phyloP scores from a whole-genome alignment of 2,888 invertebrate species.

The Chalcosyrphus nemorum region DNA sequence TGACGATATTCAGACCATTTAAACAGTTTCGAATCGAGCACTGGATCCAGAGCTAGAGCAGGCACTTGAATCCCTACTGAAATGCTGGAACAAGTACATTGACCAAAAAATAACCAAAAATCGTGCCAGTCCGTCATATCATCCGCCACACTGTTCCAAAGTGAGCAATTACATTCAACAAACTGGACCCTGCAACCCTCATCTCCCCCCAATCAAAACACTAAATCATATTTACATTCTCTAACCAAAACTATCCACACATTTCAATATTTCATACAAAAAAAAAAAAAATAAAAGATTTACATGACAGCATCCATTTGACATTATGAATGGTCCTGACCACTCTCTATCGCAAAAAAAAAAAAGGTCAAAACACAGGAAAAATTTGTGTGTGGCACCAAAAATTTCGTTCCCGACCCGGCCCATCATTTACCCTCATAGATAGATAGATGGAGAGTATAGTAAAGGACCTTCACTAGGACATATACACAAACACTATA shows the following conservation, averaged over 20 bases:
- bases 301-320: constrained; percentile 50
- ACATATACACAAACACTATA: constrained; percentile 42
- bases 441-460: neutral
- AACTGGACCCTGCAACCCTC: too few species aligned
- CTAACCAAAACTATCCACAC: neutral
- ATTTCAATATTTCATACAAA: constrained; percentile 32
- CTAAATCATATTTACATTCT: neutral
- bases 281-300: constrained; percentile 12
- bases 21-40: too few species aligned
- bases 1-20: too few species aligned
- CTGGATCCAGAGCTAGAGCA: too few species aligned
- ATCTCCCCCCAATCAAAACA: too few species aligned
- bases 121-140: too few species aligned
- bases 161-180: too few species aligned
- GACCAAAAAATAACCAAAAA: too few species aligned
- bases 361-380: neutral
- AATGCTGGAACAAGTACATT: too few species aligned
- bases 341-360: neutral
- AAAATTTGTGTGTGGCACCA: neutral
- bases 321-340: constrained; percentile 20
- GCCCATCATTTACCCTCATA: neutral
- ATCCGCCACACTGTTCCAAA: too few species aligned
- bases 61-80: too few species aligned
- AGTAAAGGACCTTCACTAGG: neutral
- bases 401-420: neutral